Evolutionary conservation across 64 coral and sea anemone genomes (phyloP).

Genomic region (Dendronephthya gigantea): DNA sequence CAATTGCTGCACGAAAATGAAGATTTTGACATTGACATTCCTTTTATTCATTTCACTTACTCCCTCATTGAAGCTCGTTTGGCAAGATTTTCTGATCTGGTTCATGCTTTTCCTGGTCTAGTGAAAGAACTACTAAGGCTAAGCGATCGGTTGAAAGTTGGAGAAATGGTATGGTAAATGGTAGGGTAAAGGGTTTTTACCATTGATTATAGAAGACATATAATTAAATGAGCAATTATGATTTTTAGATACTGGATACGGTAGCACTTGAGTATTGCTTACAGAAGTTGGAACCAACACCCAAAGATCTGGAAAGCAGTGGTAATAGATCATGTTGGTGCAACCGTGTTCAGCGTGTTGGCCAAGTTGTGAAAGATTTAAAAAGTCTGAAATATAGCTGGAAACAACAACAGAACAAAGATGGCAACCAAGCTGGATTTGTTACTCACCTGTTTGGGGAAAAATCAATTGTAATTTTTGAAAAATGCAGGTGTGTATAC

Average conservation of each 20-base stretch:
- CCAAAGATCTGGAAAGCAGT: background rate
- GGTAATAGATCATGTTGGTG: constrained; percentile 15
- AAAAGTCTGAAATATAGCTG: background rate
- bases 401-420: background rate
- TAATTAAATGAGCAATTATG: too few species aligned
- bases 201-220: too few species aligned
- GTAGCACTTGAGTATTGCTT: constrained; percentile 39
- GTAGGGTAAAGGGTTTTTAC: too few species aligned
- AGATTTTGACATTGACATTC: background rate
- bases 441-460: background rate
- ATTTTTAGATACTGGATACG: constrained; percentile 24
- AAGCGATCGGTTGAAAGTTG: background rate
- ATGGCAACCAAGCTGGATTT: background rate
- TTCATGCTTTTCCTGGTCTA: background rate
- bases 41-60: constrained; percentile 1
- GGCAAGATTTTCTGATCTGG: background rate
- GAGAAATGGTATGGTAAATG: background rate
- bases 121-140: background rate
- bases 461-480: background rate
- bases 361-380: constrained; percentile 1
- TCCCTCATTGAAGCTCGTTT: background rate
- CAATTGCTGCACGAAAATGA: background rate
- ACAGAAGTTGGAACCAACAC: background rate
- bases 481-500: constrained; percentile 21
- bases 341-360: constrained; percentile 20